Conservation (phyloP, 2,113 vertebrate genomes). For the Syngnathus scovelli region DNA sequence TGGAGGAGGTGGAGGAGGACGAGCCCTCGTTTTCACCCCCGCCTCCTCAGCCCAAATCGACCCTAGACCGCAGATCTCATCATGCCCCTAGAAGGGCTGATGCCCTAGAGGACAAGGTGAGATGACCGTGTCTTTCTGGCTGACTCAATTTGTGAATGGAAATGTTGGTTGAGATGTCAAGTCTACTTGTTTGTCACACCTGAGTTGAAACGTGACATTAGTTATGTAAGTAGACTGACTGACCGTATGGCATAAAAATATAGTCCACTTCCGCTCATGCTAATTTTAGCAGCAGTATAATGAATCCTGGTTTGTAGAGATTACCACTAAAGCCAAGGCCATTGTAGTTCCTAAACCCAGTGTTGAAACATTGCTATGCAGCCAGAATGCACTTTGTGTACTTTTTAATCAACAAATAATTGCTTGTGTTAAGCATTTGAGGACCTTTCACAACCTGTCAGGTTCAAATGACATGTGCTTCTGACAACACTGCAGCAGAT, state of each 20-base stretch:
- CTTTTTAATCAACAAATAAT: neutral
- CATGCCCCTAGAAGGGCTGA: conserved; percentile 43
- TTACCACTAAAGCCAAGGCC: conserved; percentile 31
- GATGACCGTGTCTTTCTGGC: conserved; percentile 17
- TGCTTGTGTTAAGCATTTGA: too few species aligned
- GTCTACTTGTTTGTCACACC: conserved; percentile 3
- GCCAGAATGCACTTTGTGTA: conserved; percentile 6
- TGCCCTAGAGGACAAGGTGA: conserved; percentile 64
- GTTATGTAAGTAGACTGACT: neutral
- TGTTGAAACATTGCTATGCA: conserved; percentile 8
- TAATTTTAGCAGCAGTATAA: conserved; percentile 46
- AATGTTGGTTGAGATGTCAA: neutral
- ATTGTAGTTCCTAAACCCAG: conserved; percentile 29
- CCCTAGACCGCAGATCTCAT: conserved; percentile 52
- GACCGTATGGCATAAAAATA: conserved; percentile 18
- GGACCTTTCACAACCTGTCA: conserved; percentile 6
- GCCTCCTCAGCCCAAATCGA: conserved; percentile 50
- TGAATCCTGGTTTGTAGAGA: conserved; percentile 34
- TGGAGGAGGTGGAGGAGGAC: conserved; percentile 91
- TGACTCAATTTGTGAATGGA: neutral
- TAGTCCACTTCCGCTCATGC: conserved; percentile 14
- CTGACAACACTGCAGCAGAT: conserved; percentile 12
- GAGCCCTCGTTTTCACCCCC: conserved; percentile 54
- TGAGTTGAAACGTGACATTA: conserved; percentile 10
- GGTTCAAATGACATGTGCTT: neutral